Evolutionary conservation across 2,113 vertebrate species (phyloP).

Genomic region (Falcunculus frontatus): DNA sequence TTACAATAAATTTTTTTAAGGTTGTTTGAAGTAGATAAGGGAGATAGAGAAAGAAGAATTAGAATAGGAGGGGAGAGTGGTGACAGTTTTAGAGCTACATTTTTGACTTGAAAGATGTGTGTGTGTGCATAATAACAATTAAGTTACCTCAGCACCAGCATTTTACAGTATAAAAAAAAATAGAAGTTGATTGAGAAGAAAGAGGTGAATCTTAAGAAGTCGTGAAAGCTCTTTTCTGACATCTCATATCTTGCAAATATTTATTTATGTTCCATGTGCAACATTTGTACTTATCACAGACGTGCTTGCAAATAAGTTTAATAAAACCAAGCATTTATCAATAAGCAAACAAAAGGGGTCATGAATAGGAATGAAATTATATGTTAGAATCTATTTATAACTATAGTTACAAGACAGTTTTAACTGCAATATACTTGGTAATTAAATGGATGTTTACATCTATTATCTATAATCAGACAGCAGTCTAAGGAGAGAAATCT

Average conservation of each 20-base stretch:
- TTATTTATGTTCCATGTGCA: background rate
- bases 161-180: background rate
- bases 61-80: background rate
- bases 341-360: background rate
- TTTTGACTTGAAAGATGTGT: background rate
- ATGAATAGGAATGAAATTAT: background rate
- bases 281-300: background rate
- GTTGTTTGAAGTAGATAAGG: background rate
- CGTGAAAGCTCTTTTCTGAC: background rate
- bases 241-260: background rate
- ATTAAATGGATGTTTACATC: conserved; percentile 7
- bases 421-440: background rate
- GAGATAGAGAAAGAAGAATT: background rate
- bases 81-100: background rate
- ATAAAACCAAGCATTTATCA: background rate
- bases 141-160: background rate
- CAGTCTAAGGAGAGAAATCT: background rate
- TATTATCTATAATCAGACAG: background rate
- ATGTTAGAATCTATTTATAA: background rate
- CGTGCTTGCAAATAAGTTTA: background rate
- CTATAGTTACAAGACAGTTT: background rate
- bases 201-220: background rate
- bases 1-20: background rate
- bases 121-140: background rate
- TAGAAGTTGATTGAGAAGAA: background rate